Conservation (phyloP, 2,797 vertebrate genomes). For the Lepus oiostolus region DNA sequence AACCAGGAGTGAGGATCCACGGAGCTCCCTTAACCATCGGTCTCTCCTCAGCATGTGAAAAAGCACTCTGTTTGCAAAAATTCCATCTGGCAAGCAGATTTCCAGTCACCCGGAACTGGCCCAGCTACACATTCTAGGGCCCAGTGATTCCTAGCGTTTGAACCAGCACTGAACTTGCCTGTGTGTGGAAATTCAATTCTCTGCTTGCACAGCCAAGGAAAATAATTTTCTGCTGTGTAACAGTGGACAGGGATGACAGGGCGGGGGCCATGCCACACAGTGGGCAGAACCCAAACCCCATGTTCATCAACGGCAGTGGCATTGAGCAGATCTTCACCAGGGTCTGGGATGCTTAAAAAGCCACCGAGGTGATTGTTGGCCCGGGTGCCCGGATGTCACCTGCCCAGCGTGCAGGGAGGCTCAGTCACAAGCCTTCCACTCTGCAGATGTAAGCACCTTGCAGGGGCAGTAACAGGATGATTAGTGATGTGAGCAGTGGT, state of each 20-base stretch:
- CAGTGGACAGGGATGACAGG: background rate
- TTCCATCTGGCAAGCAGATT: background rate
- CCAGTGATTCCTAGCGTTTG: background rate
- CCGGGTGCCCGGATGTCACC: rapidly evolving
- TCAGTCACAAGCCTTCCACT: background rate
- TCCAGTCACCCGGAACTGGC: background rate
- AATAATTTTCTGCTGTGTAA: background rate
- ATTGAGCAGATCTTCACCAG: background rate
- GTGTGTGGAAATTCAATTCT: background rate
- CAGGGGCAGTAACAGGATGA: background rate
- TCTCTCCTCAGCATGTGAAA: background rate
- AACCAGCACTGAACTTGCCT: background rate
- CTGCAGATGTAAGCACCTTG: background rate
- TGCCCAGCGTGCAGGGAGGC: background rate
- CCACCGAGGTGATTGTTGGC: background rate
- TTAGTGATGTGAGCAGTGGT: background rate
- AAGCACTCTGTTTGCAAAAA: background rate
- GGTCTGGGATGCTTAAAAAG: background rate
- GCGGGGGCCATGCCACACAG: background rate
- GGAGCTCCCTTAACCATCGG: background rate
- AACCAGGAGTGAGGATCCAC: background rate
- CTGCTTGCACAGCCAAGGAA: background rate
- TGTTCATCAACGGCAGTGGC: conserved; percentile 18
- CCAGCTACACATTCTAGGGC: background rate
- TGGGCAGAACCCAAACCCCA: background rate